Evolutionary conservation across 2,888 invertebrate genomes (phyloP), one percentile per base, ranked within the genome.

Genomic region (Teinopalpus imperialis): DNA sequence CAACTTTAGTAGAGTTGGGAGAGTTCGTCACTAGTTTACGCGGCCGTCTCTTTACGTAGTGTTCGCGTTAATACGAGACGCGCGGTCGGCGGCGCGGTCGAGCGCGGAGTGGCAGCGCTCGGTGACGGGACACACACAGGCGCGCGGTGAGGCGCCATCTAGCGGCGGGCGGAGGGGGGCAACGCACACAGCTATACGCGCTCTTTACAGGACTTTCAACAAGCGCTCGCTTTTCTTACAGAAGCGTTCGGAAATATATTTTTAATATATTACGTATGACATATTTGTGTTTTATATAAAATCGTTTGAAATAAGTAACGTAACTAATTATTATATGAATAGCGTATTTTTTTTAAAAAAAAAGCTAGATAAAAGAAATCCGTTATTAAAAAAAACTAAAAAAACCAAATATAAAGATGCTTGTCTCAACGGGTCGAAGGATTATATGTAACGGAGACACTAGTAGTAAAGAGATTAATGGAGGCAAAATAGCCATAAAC

Each of bases 401-500:
- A 8, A 8, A 12, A 34, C 2, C 10, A 1, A 32, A 32, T 10
- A 10, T 32, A 18, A 3, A 9, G 7, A 9, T 2, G 27, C 2
- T 14, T 34, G 20, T 35, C 12, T 21, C 9, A 1, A 18, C 26
- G 37, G 14, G 27, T 23, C 40, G 47, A 79, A 81, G 79, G 81
- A 81, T 81, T 81, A 75, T 27, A 26, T 66, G 69, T 66, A 67
- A 57, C 49, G 62, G 65, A 73, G 69, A 74, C 76, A 73, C 78
- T 81, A 81, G 82, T 85, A 85, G 76, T 87, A 85, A 87, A 88
- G 74, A 83, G 85, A 88, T 88, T 87, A 88, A 87, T 83, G 83
- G 87, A 82, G 83, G 83, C 82, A 80, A 86, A 87, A 86, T 88
- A 86, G 82, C 83, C 74, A 85, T 87, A 87, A 87, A 87, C 82